A percentile compares a stretch with the other conserved stretches of the same genome.
Evolutionary conservation across 2,797 vertebrate species (phyloP).

Genomic region (Neoniphon sammara): DNA sequence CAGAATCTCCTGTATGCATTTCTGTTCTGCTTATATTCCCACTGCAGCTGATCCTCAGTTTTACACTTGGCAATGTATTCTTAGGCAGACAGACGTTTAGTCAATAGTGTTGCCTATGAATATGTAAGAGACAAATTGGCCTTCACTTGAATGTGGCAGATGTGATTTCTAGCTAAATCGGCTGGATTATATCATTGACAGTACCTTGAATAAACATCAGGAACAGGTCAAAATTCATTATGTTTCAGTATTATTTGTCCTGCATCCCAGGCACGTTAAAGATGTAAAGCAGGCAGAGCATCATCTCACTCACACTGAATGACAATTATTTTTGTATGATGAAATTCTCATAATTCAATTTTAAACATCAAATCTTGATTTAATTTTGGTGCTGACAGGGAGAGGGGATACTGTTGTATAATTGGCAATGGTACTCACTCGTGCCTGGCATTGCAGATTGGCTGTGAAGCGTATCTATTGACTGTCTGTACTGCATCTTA

Average conservation of each 20-base stretch:
- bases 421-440: conserved; percentile 55
- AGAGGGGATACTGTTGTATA: conserved; percentile 22
- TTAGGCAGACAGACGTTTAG: conserved; percentile 75
- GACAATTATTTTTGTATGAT: conserved; percentile 33
- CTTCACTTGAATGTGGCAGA: conserved; percentile 76
- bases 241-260: conserved; percentile 55
- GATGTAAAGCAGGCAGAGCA: conserved; percentile 28
- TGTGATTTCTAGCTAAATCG: conserved; percentile 81
- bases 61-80: conserved; percentile 64
- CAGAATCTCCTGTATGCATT: conserved; percentile 74
- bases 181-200: conserved; percentile 81
- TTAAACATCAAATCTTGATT: conserved; percentile 48
- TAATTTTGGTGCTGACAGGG: conserved; percentile 33
- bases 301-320: conserved; percentile 20
- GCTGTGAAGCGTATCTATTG: conserved; percentile 46
- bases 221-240: conserved; percentile 73
- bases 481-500: conserved; percentile 27
- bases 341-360: conserved; percentile 62
- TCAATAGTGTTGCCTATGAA: conserved; percentile 79
- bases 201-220: conserved; percentile 77
- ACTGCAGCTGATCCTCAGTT: conserved; percentile 59
- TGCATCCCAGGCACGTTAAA: conserved; percentile 22
- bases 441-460: conserved; percentile 40
- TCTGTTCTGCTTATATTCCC: conserved; percentile 66
- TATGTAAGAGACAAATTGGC: conserved; percentile 76